Conservation (phyloP, 2,797 vertebrate species). For the Lagorchestes hirsutus region DNA sequence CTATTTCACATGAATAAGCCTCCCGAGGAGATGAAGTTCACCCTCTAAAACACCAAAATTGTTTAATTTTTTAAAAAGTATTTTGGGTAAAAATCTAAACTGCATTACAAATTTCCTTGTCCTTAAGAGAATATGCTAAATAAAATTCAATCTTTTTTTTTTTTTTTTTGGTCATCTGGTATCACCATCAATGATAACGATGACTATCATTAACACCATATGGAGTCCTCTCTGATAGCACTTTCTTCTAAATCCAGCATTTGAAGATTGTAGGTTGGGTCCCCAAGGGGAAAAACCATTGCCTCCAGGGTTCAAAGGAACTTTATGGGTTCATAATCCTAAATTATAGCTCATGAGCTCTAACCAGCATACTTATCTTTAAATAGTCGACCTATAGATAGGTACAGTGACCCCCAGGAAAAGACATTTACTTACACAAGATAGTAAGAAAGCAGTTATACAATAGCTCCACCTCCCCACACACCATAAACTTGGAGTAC, state of each 20-base stretch:
- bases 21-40: neutral
- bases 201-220: neutral
- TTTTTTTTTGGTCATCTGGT: neutral
- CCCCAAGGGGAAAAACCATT: neutral
- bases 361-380: neutral
- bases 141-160: neutral
- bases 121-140: neutral
- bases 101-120: neutral
- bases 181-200: neutral
- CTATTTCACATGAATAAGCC: neutral
- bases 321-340: neutral
- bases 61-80: neutral
- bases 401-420: neutral
- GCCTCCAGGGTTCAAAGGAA: neutral
- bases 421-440: neutral
- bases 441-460: neutral
- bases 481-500: neutral
- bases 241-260: neutral
- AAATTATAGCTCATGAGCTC: neutral
- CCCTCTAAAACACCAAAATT: neutral
- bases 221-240: neutral
- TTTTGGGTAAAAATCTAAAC: neutral
- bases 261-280: neutral
- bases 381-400: neutral
- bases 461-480: neutral